Evolutionary conservation across 2,888 invertebrate genomes (phyloP), one percentile per base, ranked within the genome.

Genomic region (Caenorhabditis doughertyi): DNA sequence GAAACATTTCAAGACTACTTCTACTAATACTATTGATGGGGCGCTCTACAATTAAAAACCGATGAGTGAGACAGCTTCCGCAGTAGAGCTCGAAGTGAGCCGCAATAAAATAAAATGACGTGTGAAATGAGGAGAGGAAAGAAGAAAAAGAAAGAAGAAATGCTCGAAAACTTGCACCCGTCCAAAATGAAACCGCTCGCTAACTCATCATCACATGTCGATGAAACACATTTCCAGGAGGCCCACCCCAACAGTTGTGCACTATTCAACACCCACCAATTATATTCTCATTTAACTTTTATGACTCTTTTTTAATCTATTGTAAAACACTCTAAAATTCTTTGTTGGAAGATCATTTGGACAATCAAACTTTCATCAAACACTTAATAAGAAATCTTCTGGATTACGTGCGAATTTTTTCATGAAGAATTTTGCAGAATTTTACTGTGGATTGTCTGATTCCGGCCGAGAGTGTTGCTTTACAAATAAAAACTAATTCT

Each of bases 101-200:
- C 74, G 74, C 67, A 67, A 76, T 76, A 76, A 76, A 76, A 76
- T 76, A 51, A 76, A 76, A 76, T 76, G 76, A 76, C 68, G 76
- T 76, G 76, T 60, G 76, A 51, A 68, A 67, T 60, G 71, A 65
- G 18, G 65, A 65, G 65, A 23, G 65, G 27, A 60, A 60, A 42
- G 65, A 65, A 64, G 16, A 39, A 44, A 49, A 32, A 42, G 39
- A 21, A 64, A 65, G 21, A 35, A 32, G 51, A 65, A 65, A 65
- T 65, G 49, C 65, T 65, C 67, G 76, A 76, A 68, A 76, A 76
- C 67, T 76, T 76, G 56, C 65, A 74, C 74, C 74, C 58, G 44
- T 55, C 55, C 74, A 68, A 68, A 76, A 76, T 76, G 67, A 76
- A 76, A 76, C 55, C 60, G 47, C 60, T 29, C 42, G 27, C 18